phyloP scores from a whole-genome alignment of 2,797 vertebrate species.

The Spinus pinus region DNA sequence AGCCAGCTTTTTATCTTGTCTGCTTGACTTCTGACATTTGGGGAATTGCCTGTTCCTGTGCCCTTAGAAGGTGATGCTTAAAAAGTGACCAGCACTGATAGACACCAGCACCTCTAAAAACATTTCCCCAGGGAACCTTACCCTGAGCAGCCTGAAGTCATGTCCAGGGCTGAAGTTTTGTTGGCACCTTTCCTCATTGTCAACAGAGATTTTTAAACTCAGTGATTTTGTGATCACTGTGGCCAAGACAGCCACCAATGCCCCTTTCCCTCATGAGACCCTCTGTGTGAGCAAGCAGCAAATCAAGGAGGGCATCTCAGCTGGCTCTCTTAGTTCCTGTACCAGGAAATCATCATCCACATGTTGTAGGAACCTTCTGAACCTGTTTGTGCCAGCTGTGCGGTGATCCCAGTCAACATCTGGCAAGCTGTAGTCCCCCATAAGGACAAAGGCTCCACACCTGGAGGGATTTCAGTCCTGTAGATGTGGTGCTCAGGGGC shows the following conservation, averaged over 20 bases:
- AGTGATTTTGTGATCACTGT: neutral
- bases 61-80: neutral
- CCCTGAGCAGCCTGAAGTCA: neutral
- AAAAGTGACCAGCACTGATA: neutral
- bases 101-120: neutral
- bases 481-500: neutral
- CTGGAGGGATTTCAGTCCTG: neutral
- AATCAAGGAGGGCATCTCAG: neutral
- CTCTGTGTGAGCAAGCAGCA: neutral
- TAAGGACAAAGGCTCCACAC: neutral
- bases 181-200: neutral
- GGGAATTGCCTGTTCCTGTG: neutral
- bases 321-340: neutral
- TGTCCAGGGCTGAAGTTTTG: neutral
- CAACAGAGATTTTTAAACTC: neutral
- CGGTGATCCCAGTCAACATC: neutral
- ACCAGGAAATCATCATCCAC: neutral
- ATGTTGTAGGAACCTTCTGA: neutral
- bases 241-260: neutral
- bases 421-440: neutral
- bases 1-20: neutral
- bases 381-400: neutral
- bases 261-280: too few relatives aligned
- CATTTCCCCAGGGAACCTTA: neutral
- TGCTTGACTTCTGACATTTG: neutral